Percentiles rank a stretch among this genome's conserved stretches.
Evolutionary conservation across 2,888 invertebrate genomes (phyloP).

Genomic region (Drosophila prostipennis): DNA sequence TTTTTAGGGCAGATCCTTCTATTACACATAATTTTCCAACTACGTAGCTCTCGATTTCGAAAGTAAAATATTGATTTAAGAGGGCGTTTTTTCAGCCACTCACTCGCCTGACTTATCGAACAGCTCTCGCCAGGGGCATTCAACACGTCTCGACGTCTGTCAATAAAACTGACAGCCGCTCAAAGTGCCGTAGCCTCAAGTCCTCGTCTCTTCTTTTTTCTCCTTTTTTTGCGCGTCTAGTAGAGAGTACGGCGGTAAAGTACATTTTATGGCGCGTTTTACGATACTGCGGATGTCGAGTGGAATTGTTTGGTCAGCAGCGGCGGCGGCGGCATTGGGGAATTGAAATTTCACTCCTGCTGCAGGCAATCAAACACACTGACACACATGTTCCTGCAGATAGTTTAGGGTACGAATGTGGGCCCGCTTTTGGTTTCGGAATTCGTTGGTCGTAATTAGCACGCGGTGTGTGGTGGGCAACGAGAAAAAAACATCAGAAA

Average conservation of each 20-base stretch:
- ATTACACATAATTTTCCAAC: no score
- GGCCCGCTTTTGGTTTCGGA: constrained; percentile 24
- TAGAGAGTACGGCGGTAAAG: constrained; percentile 14
- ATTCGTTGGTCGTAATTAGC: constrained; percentile 37
- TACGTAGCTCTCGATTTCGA: neutral
- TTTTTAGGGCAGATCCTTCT: no score
- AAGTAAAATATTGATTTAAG: neutral
- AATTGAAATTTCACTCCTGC: constrained; percentile 17
- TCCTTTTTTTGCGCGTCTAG: constrained; percentile 5
- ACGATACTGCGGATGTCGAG: constrained; percentile 39
- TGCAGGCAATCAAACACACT: constrained; percentile 10
- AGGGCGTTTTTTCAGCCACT: neutral
- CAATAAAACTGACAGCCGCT: constrained; percentile 51
- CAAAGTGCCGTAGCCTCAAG: constrained; percentile 32
- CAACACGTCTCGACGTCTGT: constrained; percentile 39
- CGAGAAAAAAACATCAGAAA: neutral
- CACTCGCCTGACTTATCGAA: constrained; percentile 5
- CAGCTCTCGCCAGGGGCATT: constrained; percentile 32
- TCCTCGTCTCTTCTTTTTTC: neutral
- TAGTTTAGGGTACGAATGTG: constrained; percentile 23
- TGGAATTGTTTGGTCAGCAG: constrained; percentile 16
- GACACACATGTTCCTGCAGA: constrained; percentile 15
- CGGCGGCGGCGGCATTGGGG: neutral
- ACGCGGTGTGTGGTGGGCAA: constrained; percentile 24
- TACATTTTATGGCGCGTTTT: constrained; percentile 43